A percentile compares a stretch with the other conserved stretches of the same genome.
Conservation (phyloP, 2,888 invertebrate species). For the Tetranychus piercei region DNA sequence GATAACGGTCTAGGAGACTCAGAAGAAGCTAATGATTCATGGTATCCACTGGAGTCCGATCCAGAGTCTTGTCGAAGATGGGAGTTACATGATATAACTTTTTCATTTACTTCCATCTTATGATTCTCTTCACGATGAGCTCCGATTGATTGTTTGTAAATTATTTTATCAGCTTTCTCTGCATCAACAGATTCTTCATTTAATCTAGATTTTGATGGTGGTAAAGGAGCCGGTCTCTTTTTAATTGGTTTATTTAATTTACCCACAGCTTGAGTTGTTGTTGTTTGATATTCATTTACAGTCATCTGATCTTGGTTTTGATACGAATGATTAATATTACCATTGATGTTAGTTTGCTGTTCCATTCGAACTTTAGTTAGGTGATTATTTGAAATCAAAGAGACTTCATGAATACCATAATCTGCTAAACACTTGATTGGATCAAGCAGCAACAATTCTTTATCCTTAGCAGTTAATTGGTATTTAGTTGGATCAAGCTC, state of each 20-base stretch:
- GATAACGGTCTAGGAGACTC: background rate
- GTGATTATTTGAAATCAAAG: conserved; percentile 31
- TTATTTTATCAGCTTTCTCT: background rate
- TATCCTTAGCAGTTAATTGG: conserved; percentile 38
- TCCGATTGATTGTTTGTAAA: background rate
- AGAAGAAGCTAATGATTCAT: conserved; percentile 16
- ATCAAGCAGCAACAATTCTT: conserved; percentile 47
- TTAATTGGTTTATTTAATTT: background rate
- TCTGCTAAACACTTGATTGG: conserved; percentile 43
- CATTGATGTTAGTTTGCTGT: background rate
- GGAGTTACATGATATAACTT: background rate
- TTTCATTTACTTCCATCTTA: background rate
- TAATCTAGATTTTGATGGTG: background rate
- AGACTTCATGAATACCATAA: conserved; percentile 47
- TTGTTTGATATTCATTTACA: background rate
- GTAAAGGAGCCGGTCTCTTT: background rate
- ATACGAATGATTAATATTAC: background rate
- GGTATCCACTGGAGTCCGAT: conserved; percentile 22
- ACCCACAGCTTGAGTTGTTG: background rate
- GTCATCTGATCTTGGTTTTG: background rate
- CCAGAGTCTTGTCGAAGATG: conserved; percentile 20
- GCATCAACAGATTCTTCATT: background rate
- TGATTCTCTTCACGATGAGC: background rate
- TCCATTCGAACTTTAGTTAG: background rate
- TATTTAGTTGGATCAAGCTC: conserved; percentile 52